Conservation (phyloP, 2,113 vertebrate species). For the Channa maculata region DNA sequence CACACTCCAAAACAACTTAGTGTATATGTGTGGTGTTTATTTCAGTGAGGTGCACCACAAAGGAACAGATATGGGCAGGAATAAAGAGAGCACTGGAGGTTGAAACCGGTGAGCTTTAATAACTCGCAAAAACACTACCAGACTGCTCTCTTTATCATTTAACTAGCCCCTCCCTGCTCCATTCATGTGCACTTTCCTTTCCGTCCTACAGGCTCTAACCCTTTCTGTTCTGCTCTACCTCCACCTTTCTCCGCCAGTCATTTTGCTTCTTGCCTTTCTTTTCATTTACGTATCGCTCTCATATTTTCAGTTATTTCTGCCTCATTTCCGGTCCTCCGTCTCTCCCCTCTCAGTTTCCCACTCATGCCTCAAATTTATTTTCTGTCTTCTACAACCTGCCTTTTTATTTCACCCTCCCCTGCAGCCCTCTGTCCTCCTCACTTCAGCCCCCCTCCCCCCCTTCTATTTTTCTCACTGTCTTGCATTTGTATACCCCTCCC, state of each 20-base stretch:
- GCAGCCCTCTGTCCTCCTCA: constrained; percentile 35
- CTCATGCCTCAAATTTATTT: constrained; percentile 14
- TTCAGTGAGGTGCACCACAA: too few relatives aligned
- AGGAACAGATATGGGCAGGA: too few relatives aligned
- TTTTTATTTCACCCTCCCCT: constrained; percentile 31
- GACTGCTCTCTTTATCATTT: constrained; percentile 17
- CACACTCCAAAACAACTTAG: too few relatives aligned
- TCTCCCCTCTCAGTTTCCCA: constrained; percentile 1
- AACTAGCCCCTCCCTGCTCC: constrained; percentile 8
- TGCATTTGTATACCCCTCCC: constrained; percentile 40
- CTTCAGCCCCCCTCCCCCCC: constrained; percentile 16
- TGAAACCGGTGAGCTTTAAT: background rate
- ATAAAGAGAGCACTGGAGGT: too few relatives aligned
- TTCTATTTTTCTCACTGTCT: constrained; percentile 53
- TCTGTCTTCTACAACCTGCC: constrained; percentile 21
- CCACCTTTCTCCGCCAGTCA: constrained; percentile 31
- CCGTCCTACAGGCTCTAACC: constrained; percentile 20
- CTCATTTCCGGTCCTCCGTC: background rate
- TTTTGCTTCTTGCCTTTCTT: constrained; percentile 1
- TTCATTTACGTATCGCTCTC: background rate
- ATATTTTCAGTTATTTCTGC: background rate
- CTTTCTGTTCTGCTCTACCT: constrained; percentile 25
- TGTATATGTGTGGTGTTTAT: too few relatives aligned
- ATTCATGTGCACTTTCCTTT: constrained; percentile 11
- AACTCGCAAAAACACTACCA: constrained; percentile 27